Evolutionary conservation across 2,888 invertebrate genomes (phyloP), one percentile per base, ranked within the genome.

Genomic region (Dynastes maya): DNA sequence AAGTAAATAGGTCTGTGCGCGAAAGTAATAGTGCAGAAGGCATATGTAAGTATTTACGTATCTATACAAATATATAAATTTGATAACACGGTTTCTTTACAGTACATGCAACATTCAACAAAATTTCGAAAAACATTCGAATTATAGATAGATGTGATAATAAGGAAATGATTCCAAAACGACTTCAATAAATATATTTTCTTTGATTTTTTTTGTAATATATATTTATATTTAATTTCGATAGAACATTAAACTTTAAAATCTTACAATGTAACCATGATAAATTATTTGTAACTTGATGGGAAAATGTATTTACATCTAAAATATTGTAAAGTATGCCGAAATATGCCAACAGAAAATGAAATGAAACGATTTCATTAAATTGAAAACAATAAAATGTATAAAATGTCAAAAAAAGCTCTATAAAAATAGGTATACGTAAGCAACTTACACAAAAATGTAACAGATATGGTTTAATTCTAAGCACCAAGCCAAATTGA

Each of bases 21-120:
- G 27, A 74, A 74, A 74, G 72, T 74, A 74, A 74, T 55, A 22
- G 72, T 74, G 72, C 72, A 68, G 22, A 68, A 68, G 63, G 49
- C 27, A 11, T 29, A 45, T 45, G 27, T 8, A 61, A 11, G 13
- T 45, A 11, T 45, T 64, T 64, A 64, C n/a, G 16, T 67, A 65
- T 40, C 45, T 65, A 16, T 67, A 8, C 45, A 45, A 45, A 11
- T 67, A 27, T 58, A 22, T 58, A 16, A 6, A 68, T 32, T 68
- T 13, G 51, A 68, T 51, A 63, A 63, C 32, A 32, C 32, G 29
- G 27, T 63, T 63, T 32, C 13, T 63, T 29, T 13, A 29, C 13
- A 63, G 63, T 29, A 63, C 13, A 49, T 49, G 61, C 61, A 45
- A 75, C 27, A n/a, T 45, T 58, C 27, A 45, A 72, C 58, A 72